Evolutionary conservation across 2,113 vertebrate genomes (phyloP).

Genomic region (Nannobrachium achirus): DNA sequence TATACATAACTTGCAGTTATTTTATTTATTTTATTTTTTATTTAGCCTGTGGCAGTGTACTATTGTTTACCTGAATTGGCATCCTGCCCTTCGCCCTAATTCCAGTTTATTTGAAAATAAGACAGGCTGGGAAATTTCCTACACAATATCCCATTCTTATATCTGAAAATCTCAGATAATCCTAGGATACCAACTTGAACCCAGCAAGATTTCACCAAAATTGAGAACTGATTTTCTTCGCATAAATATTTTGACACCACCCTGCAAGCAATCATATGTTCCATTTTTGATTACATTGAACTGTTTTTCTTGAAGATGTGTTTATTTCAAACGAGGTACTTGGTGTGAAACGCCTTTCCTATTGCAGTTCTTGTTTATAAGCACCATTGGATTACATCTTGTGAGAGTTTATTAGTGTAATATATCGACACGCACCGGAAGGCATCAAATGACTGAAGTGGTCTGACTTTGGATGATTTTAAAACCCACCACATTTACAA

Average conservation of each 20-base stretch:
- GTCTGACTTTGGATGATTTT: neutral
- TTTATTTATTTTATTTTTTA: too few relatives aligned
- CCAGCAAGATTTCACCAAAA: too few relatives aligned
- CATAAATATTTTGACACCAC: neutral
- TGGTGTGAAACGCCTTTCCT: constrained; percentile 5
- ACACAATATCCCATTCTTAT: too few relatives aligned
- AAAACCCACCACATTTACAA: neutral
- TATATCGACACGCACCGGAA: constrained; percentile 9
- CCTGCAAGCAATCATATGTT: neutral
- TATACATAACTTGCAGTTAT: neutral
- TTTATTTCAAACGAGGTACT: neutral
- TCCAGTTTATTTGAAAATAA: constrained; percentile 5
- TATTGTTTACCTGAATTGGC: constrained; percentile 25
- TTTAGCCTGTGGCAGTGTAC: constrained; percentile 18
- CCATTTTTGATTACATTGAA: constrained; percentile 9
- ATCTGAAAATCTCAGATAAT: too few relatives aligned
- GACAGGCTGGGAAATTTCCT: too few relatives aligned
- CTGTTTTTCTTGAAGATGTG: neutral
- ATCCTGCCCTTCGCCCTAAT: constrained; percentile 1
- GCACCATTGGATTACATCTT: constrained; percentile 22
- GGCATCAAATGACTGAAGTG: neutral
- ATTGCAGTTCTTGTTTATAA: constrained; percentile 2
- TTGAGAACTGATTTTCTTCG: too few relatives aligned
- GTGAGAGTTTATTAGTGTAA: constrained; percentile 15
- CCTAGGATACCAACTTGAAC: too few relatives aligned